Evolutionary conservation across 2,113 vertebrate genomes (phyloP).

Genomic region (Rousettus leschenaultii): DNA sequence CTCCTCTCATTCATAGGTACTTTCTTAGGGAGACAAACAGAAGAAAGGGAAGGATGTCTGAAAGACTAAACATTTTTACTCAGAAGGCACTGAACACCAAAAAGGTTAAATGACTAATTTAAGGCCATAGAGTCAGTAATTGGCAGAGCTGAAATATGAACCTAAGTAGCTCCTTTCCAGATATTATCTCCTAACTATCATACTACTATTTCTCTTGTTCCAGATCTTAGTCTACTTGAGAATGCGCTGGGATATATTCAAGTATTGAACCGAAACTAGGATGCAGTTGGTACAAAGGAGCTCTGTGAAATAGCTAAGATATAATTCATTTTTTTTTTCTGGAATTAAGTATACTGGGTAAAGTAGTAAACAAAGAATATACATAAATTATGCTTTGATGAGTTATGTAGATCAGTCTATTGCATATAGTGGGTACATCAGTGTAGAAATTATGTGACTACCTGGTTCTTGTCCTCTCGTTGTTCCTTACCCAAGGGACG

Average conservation of each 20-base stretch:
- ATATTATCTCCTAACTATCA: neutral
- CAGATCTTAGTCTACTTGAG: neutral
- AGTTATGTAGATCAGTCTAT: neutral
- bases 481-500: neutral
- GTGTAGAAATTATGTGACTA: neutral
- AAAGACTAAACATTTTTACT: neutral
- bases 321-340: neutral
- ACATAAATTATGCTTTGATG: neutral
- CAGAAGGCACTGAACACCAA: neutral
- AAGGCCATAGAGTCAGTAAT: neutral
- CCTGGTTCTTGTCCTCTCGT: neutral
- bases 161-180: neutral
- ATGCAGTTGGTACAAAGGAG: neutral
- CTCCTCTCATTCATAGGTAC: fast-evolving
- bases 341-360: neutral
- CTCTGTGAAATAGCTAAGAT: neutral
- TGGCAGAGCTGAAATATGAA: neutral
- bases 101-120: neutral
- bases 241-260: neutral
- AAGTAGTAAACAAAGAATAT: neutral
- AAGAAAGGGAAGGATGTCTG: neutral
- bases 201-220: neutral
- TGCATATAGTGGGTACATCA: neutral
- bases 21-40: neutral
- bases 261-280: neutral